These are phyloP conservation scores for Podarcis lilfordi DNA, from an alignment of 2,797 vertebrate species.

Conservation along the genomic window DNA sequence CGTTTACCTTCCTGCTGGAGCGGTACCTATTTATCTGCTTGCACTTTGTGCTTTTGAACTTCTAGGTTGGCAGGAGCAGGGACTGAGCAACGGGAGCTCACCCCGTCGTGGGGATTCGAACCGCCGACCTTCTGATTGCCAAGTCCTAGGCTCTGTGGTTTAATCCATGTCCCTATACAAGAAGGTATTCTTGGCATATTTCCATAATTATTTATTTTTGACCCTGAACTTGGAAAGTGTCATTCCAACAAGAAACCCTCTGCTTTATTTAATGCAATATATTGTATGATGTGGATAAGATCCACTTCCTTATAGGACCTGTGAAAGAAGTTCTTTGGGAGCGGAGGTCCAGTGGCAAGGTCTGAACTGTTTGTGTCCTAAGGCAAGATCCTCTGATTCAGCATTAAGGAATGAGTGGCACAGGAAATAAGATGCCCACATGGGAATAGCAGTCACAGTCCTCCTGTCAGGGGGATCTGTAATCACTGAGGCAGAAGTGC, in stretches of 20 bases:
- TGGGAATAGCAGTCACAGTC: slow-evolving; percentile 42
- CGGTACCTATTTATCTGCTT: no score
- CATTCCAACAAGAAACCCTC: background rate
- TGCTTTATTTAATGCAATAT: background rate
- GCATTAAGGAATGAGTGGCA: slow-evolving; percentile 34
- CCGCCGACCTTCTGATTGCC: no score
- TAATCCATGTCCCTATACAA: no score
- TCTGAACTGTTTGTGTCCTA: slow-evolving; percentile 26
- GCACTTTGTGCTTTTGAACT: no score
- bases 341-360: slow-evolving; percentile 12
- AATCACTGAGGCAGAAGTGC: slow-evolving; percentile 52
- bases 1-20: no score
- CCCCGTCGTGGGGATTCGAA: no score
- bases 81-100: no score
- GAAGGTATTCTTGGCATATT: background rate
- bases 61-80: no score
- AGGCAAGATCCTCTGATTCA: slow-evolving; percentile 56
- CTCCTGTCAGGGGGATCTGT: slow-evolving; percentile 53
- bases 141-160: no score
- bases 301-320: slow-evolving; percentile 9
- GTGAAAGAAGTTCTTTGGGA: background rate
- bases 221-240: background rate
- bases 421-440: slow-evolving; percentile 54
- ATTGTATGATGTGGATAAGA: background rate
- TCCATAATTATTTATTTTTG: background rate